These are phyloP conservation scores for Macrochelys suwanniensis DNA, from an alignment of 2,797 vertebrate species.

Conservation along the genomic window DNA sequence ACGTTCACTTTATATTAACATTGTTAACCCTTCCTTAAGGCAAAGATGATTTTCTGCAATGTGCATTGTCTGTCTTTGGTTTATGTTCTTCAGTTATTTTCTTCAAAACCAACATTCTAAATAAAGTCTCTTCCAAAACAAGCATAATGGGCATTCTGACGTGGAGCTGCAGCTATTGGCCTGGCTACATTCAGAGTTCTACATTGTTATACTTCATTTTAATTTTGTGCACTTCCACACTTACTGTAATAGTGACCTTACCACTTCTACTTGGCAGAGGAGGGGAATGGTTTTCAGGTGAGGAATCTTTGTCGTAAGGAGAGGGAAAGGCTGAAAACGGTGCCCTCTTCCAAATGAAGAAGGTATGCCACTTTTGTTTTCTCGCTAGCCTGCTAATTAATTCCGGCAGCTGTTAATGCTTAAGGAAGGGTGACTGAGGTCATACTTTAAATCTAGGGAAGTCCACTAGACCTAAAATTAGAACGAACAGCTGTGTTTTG, in stretches of 20 bases:
- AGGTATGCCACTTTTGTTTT: neutral
- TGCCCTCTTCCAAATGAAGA: neutral
- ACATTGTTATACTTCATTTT: too few relatives aligned
- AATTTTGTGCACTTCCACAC: neutral
- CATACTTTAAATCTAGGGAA: neutral
- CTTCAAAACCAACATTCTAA: neutral
- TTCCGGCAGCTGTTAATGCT: conserved; percentile 27
- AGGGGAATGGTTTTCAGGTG: neutral
- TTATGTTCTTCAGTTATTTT: neutral
- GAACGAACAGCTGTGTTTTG: neutral
- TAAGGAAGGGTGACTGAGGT: neutral
- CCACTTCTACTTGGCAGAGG: neutral
- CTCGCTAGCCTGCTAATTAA: neutral
- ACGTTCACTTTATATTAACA: neutral
- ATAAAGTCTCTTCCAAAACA: too few relatives aligned
- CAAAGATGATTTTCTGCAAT: neutral
- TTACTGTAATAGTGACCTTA: neutral
- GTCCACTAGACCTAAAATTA: neutral
- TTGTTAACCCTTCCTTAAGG: neutral
- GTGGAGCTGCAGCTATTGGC: neutral
- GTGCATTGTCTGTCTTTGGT: neutral
- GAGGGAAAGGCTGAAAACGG: neutral
- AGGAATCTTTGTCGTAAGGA: neutral
- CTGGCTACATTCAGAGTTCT: neutral
- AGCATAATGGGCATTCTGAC: neutral